Conservation (phyloP, 2,113 vertebrate species). For the Rhinichthys klamathensis region DNA sequence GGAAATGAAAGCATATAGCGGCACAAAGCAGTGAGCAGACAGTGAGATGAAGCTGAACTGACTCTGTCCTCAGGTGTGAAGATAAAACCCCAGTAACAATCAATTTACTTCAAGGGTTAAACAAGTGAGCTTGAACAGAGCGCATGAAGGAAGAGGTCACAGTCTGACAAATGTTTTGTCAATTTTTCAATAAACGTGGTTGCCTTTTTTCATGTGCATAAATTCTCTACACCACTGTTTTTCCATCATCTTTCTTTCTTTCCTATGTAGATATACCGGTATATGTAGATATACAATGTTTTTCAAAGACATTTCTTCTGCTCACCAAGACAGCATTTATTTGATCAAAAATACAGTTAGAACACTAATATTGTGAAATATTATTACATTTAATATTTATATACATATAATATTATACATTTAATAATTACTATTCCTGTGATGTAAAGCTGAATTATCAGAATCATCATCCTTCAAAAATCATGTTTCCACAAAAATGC, state of each 20-base stretch:
- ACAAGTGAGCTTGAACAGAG: not conserved
- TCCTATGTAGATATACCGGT: not conserved
- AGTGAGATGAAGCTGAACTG: slow-evolving; percentile 10
- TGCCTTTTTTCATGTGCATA: not conserved
- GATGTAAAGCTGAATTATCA: not conserved
- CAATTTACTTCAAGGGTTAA: not conserved
- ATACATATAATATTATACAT: too few species aligned
- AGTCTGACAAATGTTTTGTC: not conserved
- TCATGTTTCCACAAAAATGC: too few species aligned
- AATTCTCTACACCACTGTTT: not conserved
- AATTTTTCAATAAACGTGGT: not conserved
- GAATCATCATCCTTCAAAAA: not conserved
- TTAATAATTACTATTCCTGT: not conserved
- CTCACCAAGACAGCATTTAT: not conserved
- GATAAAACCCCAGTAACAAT: not conserved
- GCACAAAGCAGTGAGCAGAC: slow-evolving; percentile 3
- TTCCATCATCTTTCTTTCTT: not conserved
- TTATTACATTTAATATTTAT: not conserved
- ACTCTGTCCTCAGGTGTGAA: slow-evolving; percentile 42
- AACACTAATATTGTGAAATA: not conserved
- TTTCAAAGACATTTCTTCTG: not conserved
- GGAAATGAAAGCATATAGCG: not conserved
- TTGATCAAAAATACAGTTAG: not conserved
- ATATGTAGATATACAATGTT: not conserved
- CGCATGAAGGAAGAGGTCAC: not conserved